phyloP scores from a whole-genome alignment of 2,113 vertebrate species.

The Atrichornis clamosus region DNA sequence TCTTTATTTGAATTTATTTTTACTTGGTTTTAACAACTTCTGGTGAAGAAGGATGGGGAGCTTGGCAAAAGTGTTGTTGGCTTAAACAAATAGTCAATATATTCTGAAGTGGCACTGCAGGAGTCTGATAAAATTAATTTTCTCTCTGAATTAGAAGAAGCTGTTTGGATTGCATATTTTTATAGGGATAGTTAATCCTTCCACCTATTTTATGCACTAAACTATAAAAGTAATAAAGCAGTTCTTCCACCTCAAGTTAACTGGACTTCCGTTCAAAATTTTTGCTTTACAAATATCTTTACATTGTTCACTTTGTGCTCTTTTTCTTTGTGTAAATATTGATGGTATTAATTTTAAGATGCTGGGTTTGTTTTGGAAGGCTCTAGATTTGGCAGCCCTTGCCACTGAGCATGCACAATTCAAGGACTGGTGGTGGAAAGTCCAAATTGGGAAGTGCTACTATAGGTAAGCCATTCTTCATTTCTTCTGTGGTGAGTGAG shows the following conservation, averaged over 20 bases:
- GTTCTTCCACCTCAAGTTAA: neutral
- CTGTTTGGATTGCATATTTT: neutral
- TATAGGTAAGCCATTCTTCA: constrained; percentile 80
- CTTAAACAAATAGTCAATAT: neutral
- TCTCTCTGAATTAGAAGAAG: neutral
- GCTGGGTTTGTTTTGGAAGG: constrained; percentile 78
- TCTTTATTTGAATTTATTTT: neutral
- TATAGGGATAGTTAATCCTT: neutral
- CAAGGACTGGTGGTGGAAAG: constrained; percentile 99
- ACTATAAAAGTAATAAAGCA: neutral
- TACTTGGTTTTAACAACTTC: neutral
- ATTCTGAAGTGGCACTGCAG: neutral
- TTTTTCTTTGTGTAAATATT: neutral
- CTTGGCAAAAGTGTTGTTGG: neutral
- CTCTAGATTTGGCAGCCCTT: constrained; percentile 91
- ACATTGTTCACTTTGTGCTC: neutral
- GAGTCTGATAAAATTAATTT: neutral
- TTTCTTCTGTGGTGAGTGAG: neutral
- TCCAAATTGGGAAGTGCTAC: constrained; percentile 97
- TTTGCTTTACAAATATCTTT: neutral
- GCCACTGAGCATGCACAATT: constrained; percentile 93
- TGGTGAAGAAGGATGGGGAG: neutral
- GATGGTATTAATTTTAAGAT: constrained; percentile 6
- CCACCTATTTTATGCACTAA: neutral
- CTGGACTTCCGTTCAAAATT: neutral